Conservation (phyloP, 92 coral and sea anemone genomes). For the Scolanthus callimorphus region DNA sequence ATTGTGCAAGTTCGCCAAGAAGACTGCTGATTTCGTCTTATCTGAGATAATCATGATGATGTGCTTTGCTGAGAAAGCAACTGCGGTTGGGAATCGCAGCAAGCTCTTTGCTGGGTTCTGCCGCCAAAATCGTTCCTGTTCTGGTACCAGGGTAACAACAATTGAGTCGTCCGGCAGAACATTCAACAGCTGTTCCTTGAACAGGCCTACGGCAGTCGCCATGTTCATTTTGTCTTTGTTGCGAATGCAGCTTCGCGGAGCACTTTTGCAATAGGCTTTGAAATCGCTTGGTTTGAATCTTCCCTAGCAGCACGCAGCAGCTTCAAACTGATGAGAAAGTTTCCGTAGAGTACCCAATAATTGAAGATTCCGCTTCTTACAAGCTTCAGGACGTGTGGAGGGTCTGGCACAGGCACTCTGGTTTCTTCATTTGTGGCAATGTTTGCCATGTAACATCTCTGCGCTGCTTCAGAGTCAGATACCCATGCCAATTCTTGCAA, state of each 20-base stretch:
- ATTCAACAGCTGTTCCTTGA: slow-evolving; percentile 24
- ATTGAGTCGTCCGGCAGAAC: slow-evolving; percentile 37
- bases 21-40: slow-evolving; percentile 40
- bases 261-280: slow-evolving; percentile 39
- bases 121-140: slow-evolving; percentile 45
- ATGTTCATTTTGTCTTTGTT: slow-evolving; percentile 57
- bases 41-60: slow-evolving; percentile 35
- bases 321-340: slow-evolving; percentile 24
- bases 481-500: slow-evolving; percentile 42
- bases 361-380: slow-evolving; percentile 36
- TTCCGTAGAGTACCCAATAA: slow-evolving; percentile 26
- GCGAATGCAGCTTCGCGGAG: slow-evolving; percentile 32
- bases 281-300: slow-evolving; percentile 25
- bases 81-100: slow-evolving; percentile 29
- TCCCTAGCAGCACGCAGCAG: slow-evolving; percentile 25
- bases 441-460: slow-evolving; percentile 28
- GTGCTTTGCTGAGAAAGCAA: slow-evolving; percentile 40
- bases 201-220: slow-evolving; percentile 31
- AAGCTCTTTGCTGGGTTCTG: slow-evolving; percentile 20
- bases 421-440: background rate
- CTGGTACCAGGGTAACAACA: slow-evolving; percentile 32
- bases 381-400: slow-evolving; percentile 36
- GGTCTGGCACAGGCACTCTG: slow-evolving; percentile 20
- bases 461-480: slow-evolving; percentile 52
- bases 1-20: slow-evolving; percentile 51